These are phyloP conservation scores for Eupithecia subfuscata DNA, from an alignment of 2,888 invertebrate genomes.

Conservation along the genomic window DNA sequence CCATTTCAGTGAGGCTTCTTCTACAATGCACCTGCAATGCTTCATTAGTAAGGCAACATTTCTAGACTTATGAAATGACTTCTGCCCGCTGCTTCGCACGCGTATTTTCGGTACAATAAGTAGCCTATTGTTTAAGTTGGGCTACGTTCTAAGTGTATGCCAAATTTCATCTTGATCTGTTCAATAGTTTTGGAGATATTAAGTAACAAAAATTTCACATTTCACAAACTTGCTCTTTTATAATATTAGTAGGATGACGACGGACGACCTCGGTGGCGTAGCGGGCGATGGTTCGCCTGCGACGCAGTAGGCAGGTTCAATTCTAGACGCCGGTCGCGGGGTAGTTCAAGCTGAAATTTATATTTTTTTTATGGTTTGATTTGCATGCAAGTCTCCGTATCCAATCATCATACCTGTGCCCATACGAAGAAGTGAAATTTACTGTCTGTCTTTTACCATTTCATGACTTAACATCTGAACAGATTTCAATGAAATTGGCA, in stretches of 20 bases:
- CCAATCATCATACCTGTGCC: neutral
- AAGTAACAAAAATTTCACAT: too few relatives aligned
- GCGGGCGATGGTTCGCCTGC: neutral
- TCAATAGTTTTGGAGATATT: too few relatives aligned
- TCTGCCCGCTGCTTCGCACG: too few relatives aligned
- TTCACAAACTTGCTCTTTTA: too few relatives aligned
- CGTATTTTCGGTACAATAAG: too few relatives aligned
- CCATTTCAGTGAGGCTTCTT: constrained; percentile 86
- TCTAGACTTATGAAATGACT: neutral
- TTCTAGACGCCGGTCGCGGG: neutral
- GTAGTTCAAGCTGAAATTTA: too few relatives aligned
- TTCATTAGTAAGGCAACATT: neutral
- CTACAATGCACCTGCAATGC: constrained; percentile 66
- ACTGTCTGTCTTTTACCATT: neutral
- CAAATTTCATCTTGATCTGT: too few relatives aligned
- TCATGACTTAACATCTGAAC: too few relatives aligned
- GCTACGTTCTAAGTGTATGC: too few relatives aligned
- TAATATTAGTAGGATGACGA: too few relatives aligned
- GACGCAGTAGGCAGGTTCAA: neutral
- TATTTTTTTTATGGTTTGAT: neutral
- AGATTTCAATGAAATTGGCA: too few relatives aligned
- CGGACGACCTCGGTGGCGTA: neutral
- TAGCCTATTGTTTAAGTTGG: too few relatives aligned
- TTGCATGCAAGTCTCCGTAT: neutral
- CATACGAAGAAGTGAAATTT: neutral